These are phyloP conservation scores for Calameuta pallipes DNA, from an alignment of 2,888 invertebrate species.

Conservation along the genomic window DNA sequence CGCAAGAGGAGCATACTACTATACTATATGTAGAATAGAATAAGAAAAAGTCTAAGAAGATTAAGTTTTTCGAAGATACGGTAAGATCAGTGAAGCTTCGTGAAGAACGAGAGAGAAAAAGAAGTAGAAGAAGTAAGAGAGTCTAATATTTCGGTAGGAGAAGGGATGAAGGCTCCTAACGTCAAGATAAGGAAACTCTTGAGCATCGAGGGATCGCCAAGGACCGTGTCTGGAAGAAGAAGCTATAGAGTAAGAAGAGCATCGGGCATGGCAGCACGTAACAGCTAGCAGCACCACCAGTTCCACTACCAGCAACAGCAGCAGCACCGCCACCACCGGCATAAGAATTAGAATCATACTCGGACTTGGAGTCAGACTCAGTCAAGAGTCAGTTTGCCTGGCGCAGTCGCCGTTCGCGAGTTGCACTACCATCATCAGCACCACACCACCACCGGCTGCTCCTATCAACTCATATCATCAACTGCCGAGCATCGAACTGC, in stretches of 20 bases:
- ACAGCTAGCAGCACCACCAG: background rate
- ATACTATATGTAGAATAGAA: background rate
- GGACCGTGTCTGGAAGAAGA: slow-evolving; percentile 1
- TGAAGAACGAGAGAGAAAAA: background rate
- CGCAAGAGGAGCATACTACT: background rate
- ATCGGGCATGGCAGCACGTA: background rate
- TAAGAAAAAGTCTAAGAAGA: background rate
- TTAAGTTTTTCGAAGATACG: background rate
- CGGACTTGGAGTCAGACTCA: background rate
- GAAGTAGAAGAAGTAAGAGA: background rate
- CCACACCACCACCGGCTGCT: slow-evolving; percentile 24
- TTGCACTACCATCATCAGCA: slow-evolving; percentile 34
- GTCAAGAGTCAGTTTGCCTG: slow-evolving; percentile 14
- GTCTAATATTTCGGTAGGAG: background rate
- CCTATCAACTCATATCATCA: slow-evolving; percentile 10
- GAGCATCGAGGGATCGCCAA: slow-evolving; percentile 3
- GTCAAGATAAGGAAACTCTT: slow-evolving; percentile 1
- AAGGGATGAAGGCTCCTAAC: background rate
- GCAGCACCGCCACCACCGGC: slow-evolving; percentile 2
- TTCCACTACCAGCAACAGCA: background rate
- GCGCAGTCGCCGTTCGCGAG: slow-evolving; percentile 48
- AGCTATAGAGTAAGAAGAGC: background rate
- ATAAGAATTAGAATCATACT: slow-evolving; percentile 1
- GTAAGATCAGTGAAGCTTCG: background rate
- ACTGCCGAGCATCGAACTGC: slow-evolving; percentile 30